phyloP scores from a whole-genome alignment of 2,113 vertebrate species.

The Daboia siamensis region DNA sequence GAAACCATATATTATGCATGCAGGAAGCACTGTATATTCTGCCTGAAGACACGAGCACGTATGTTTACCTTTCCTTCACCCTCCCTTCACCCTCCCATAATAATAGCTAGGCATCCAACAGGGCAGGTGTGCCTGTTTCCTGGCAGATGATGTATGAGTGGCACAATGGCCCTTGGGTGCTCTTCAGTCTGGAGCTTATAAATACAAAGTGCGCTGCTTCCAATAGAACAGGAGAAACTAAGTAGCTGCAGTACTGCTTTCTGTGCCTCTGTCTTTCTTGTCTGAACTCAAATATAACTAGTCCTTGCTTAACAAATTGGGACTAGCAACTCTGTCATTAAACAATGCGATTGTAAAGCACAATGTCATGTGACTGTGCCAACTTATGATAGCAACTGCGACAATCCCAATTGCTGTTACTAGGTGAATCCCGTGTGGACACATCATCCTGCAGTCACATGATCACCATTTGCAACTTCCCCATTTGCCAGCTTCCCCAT shows the following conservation, averaged over 20 bases:
- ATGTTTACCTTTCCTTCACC: not conserved
- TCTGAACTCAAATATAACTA: not conserved
- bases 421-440: not conserved
- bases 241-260: not conserved
- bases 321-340: not conserved
- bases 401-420: not conserved
- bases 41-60: not conserved
- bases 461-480: not conserved
- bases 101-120: not conserved
- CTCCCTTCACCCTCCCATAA: not conserved
- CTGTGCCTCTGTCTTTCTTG: not conserved
- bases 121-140: not conserved
- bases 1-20: too few relatives aligned
- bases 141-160: not conserved
- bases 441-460: not conserved
- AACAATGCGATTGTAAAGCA: not conserved
- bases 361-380: not conserved
- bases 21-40: not conserved
- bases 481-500: not conserved
- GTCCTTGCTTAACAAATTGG: not conserved
- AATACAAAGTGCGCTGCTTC: not conserved
- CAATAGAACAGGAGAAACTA: not conserved
- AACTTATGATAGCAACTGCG: not conserved
- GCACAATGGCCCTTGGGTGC: not conserved
- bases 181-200: not conserved